These are phyloP conservation scores for Siniperca scherzeri DNA, from an alignment of 2,797 vertebrate species.

Conservation along the genomic window DNA sequence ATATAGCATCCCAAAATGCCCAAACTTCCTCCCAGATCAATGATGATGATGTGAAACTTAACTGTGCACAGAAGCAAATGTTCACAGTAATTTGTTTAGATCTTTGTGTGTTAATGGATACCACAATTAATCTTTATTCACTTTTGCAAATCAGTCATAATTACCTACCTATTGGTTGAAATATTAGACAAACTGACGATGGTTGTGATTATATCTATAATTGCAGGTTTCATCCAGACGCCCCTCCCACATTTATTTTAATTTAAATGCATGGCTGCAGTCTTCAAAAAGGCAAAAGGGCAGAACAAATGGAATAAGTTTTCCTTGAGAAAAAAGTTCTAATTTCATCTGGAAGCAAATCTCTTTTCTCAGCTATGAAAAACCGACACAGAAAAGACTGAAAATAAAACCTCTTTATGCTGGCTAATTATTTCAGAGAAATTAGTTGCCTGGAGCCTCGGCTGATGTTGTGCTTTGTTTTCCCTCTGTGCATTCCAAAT, in stretches of 20 bases:
- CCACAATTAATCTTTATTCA: no score
- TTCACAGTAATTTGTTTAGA: no score
- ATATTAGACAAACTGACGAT: background rate
- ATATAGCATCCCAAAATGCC: no score
- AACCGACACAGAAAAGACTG: background rate
- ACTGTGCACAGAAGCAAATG: no score
- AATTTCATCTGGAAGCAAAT: slow-evolving; percentile 29
- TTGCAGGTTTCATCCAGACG: no score
- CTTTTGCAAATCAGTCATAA: no score
- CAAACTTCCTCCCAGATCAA: no score
- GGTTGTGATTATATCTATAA: background rate
- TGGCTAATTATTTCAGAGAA: slow-evolving; percentile 59
- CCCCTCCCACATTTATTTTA: background rate
- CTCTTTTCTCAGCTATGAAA: background rate
- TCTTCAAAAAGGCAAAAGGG: slow-evolving; percentile 10
- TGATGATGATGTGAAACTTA: no score
- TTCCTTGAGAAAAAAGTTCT: background rate
- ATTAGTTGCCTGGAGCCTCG: slow-evolving; percentile 39
- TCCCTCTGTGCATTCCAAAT: slow-evolving; percentile 45
- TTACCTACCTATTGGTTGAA: no score
- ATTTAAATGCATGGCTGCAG: background rate
- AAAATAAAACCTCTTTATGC: slow-evolving; percentile 28
- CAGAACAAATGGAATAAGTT: slow-evolving; percentile 20
- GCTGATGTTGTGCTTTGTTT: slow-evolving; percentile 57
- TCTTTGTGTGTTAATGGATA: no score